Evolutionary conservation across 2,113 vertebrate species (phyloP).

Genomic region (Calcarius ornatus): DNA sequence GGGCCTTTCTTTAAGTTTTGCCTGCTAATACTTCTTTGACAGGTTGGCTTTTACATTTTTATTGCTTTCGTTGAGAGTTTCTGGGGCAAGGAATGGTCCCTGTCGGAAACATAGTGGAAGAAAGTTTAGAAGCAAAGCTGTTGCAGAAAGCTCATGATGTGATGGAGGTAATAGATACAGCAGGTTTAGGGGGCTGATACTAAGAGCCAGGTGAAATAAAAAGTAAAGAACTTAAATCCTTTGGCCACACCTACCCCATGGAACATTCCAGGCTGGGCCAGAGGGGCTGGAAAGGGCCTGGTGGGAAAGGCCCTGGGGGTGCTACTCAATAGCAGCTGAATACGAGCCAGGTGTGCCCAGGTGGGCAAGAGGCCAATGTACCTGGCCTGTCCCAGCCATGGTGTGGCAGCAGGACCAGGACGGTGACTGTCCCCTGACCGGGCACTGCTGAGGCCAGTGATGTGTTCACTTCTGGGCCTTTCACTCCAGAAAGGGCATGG

Average conservation of each 20-base stretch:
- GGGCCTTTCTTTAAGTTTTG: neutral
- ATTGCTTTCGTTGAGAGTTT: neutral
- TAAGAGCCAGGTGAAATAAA: neutral
- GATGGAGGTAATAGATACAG: neutral
- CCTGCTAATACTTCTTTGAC: neutral
- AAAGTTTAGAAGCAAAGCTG: neutral
- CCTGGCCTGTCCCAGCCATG: neutral
- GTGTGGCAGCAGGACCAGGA: neutral
- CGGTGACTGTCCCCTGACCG: too few relatives aligned
- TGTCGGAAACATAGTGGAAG: neutral
- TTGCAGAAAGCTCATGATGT: neutral
- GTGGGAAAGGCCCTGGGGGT: neutral
- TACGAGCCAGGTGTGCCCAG: neutral
- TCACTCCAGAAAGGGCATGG: accelerated
- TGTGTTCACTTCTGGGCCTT: neutral
- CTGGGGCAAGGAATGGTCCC: neutral
- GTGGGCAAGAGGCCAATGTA: neutral
- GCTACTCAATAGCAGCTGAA: neutral
- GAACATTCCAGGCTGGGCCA: neutral
- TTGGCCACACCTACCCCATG: accelerated
- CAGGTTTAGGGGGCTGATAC: neutral
- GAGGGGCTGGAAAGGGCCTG: neutral
- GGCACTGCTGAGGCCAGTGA: neutral
- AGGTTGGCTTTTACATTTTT: neutral
- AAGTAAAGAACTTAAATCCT: neutral